Evolutionary conservation across 1,140 invertebrate genomes (phyloP), one percentile per base, ranked within the genome.

Genomic region (Papilio aristodemus): DNA sequence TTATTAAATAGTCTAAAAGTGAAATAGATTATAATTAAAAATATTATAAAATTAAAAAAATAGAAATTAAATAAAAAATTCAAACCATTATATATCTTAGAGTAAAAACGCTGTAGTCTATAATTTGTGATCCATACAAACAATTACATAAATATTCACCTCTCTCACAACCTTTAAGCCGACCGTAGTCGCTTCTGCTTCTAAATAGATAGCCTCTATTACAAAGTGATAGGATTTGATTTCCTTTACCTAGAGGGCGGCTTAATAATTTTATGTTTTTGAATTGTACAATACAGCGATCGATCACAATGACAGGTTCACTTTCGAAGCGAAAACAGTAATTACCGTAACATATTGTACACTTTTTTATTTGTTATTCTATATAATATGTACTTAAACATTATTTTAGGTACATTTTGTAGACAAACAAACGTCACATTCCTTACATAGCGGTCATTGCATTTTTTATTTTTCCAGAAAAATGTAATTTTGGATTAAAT

Each of bases 161-260:
- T 84, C 84, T 84, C 81, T 76, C 83, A 82, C 67, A 83, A 87
- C 83, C 83, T 85, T 81, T 80, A 58, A 58, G 72, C 69, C 74
- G 60, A 74, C 75, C 64, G 66, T 63, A 74, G 62, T 75, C 62
- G 59, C 60, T 71, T 63, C 46, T 37, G 36, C 50, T 46, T 62
- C 2, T 0, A 32, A 36, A 11, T 25, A 46, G 9, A 70, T 11
- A 38, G 7, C 7, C 64, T 66, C 14, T 32, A 37, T 41, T 8
- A 11, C 8, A 14, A 19, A 6, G 32, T 0, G 5, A 62, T 62
- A 62, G 22, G 17, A n/a, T 36, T 32, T 6, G 22, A 62, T 19
- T 62, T 19, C 9, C 32, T n/a, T 19, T 17, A 59, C n/a, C 32
- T 14, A 58, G 13, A 14, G n/a, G n/a, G 27, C 25, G 57, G 32